Conservation (phyloP, 2,797 vertebrate genomes). For the Parauchenoglanis punctatus region DNA sequence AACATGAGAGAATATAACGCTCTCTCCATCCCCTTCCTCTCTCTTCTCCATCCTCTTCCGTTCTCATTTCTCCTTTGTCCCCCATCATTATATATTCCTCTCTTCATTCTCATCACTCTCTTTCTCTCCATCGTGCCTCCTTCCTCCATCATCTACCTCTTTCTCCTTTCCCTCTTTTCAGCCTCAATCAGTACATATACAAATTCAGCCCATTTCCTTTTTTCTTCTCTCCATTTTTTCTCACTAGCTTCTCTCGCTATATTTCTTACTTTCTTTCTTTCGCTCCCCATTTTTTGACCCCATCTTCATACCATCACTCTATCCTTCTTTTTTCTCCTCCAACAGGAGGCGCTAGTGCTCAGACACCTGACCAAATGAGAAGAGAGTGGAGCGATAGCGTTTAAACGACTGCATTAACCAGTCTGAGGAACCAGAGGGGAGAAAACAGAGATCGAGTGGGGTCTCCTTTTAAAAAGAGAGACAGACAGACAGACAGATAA, state of each 20-base stretch:
- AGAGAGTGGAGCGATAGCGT: background rate
- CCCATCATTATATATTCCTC: background rate
- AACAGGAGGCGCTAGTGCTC: slow-evolving; percentile 21
- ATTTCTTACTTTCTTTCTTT: background rate
- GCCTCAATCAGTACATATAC: background rate
- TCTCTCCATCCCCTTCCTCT: background rate
- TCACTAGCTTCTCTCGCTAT: slow-evolving; percentile 46
- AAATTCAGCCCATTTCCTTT: background rate
- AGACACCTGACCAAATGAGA: background rate
- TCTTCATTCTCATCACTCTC: background rate
- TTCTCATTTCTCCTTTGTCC: background rate
- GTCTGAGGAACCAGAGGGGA: too few relatives aligned
- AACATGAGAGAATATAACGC: background rate
- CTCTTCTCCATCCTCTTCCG: background rate
- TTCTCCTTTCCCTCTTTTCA: background rate
- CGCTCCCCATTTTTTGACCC: background rate
- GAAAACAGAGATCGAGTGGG: background rate
- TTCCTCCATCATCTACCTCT: too few relatives aligned
- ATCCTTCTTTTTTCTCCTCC: background rate
- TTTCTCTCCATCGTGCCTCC: background rate
- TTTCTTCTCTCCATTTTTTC: background rate
- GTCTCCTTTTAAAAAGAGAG: background rate
- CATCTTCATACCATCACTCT: background rate
- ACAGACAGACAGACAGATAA: background rate
- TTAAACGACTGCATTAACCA: background rate